Evolutionary conservation across 2,113 vertebrate species (phyloP).

Genomic region (Mungos mungo): DNA sequence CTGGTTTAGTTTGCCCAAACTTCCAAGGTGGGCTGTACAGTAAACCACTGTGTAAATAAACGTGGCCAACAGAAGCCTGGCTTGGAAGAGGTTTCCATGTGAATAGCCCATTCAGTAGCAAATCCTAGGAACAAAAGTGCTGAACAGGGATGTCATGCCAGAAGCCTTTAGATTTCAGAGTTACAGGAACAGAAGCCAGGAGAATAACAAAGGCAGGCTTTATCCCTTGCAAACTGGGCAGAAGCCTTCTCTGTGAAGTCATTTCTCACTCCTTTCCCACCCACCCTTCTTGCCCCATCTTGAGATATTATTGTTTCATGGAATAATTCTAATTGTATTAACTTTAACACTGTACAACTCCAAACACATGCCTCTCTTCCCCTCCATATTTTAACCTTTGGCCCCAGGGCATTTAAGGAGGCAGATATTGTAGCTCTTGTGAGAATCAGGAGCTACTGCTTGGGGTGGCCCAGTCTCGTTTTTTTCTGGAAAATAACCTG

Average conservation of each 20-base stretch:
- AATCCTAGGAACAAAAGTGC: slow-evolving; percentile 31
- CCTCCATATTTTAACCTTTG: not conserved
- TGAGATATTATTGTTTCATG: slow-evolving; percentile 8
- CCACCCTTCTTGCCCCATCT: not conserved
- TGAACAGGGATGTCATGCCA: not conserved
- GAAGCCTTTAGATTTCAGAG: slow-evolving; percentile 4
- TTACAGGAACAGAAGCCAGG: slow-evolving; percentile 51
- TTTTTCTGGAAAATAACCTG: not conserved
- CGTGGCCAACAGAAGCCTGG: not conserved
- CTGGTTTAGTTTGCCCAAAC: not conserved
- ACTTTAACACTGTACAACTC: not conserved
- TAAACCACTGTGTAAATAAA: not conserved
- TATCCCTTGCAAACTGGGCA: slow-evolving; percentile 23
- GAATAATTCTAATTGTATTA: not conserved
- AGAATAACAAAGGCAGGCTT: slow-evolving; percentile 64
- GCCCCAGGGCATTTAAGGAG: not conserved
- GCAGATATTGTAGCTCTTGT: not conserved
- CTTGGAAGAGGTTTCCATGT: not conserved
- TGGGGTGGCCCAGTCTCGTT: not conserved
- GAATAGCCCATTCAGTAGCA: slow-evolving; percentile 52
- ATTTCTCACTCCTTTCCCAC: slow-evolving; percentile 16
- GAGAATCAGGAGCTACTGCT: not conserved
- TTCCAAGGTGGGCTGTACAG: not conserved
- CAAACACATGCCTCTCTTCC: not conserved
- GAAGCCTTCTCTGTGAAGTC: slow-evolving; percentile 32